Conservation (phyloP, 2,113 vertebrate species). For the Melanocharis versteri region DNA sequence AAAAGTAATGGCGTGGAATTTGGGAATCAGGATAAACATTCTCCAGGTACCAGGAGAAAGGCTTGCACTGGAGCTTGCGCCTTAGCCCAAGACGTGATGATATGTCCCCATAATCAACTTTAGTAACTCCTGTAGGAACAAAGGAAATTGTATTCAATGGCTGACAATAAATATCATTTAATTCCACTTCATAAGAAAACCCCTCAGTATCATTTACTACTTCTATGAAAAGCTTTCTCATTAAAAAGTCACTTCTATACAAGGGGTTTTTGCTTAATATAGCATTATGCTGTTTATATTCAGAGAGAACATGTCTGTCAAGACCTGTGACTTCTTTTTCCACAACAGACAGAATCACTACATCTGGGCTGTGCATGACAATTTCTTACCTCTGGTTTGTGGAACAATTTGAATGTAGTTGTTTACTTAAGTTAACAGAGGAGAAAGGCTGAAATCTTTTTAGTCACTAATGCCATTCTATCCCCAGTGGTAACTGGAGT, state of each 20-base stretch:
- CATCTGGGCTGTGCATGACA: not conserved
- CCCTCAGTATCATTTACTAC: not conserved
- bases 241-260: not conserved
- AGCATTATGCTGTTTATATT: not conserved
- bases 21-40: conserved; percentile 98
- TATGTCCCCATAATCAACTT: conserved; percentile 98
- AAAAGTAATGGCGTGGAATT: conserved; percentile 98
- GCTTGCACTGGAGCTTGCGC: conserved; percentile 95
- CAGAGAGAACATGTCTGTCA: not conserved
- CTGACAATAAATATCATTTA: not conserved
- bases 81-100: conserved; percentile 84
- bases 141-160: not conserved
- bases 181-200: not conserved
- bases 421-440: not conserved
- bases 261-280: not conserved
- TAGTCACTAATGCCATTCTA: not conserved
- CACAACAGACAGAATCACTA: not conserved
- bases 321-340: not conserved
- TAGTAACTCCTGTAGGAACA: conserved; percentile 88
- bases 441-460: not conserved
- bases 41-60: conserved; percentile 98
- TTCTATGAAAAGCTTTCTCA: not conserved
- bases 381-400: not conserved
- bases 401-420: not conserved
- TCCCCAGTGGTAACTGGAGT: not conserved